Base-by-base conservation (phyloP, 2,797 vertebrate genomes). In the Alectoris magna region DNA sequence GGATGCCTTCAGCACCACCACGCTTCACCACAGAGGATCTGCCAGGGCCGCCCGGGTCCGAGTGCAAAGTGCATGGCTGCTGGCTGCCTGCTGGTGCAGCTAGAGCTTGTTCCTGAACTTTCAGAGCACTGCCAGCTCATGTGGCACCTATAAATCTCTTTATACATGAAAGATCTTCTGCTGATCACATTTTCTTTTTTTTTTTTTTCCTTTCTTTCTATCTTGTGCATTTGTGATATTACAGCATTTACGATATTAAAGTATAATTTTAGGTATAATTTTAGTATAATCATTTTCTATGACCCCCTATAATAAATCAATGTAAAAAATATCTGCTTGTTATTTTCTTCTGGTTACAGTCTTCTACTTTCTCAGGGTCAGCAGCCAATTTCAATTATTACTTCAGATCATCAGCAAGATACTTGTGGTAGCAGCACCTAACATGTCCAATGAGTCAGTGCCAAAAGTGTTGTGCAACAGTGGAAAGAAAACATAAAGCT, bases 1-100 rank as follows among this genome's bases (percentile, higher is more conserved):
- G 0, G 26, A 14, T 5, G 26, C 22, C 46, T 84, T 64, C 23
- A 48, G 29, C 0, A 0, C 41, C 0, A 4, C 9, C n/a, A 6
- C 26, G 9, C 77, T 95, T 77, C 83, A 58, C 31, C 71, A 63
- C 4, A 67, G 26, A 76, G 7, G 53, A 82, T 53, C 81, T 43
- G 4, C 63, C 39, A 53, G 19, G 49, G 55, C 15, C 19, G n/a
- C 19, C 7, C 19, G 72, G n/a, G 5, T 31, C 38, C 51, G 16
- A 21, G 23, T 0, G 13, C 10, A 41, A 74, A 9, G 7, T 1
- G 18, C 34, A 12, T 3, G 53, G 34, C 34, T 23, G 18, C 0
- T 1, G 0, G 2, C 8, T 26, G 23, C 31, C 56, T 64, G 56
- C 29, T 48, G 2, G 1, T n/a, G 14, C 17, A 64, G 12, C 26